Evolutionary conservation across 2,113 vertebrate genomes (phyloP), one percentile per base, ranked within the genome.

Genomic region (Scortum barcoo): DNA sequence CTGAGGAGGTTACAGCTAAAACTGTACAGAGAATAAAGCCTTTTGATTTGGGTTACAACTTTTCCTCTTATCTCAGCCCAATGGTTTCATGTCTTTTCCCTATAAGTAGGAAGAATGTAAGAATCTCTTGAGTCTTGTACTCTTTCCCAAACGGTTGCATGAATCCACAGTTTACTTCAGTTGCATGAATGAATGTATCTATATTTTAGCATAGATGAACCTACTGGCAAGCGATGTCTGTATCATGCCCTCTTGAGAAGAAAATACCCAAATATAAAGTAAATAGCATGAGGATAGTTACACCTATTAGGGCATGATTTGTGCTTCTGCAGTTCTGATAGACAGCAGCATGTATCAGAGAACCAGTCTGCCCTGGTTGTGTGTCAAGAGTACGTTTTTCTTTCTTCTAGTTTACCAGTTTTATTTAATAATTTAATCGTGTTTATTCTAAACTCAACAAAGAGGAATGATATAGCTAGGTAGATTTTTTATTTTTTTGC

Each of bases 341-440:
- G 17, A 70, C 56, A 30, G 28, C 57, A 60, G 57, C 38, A n/a
- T 72, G 54, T 58, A 30, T 58, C 65, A 67, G 28, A 57, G 72
- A 76, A 62, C 5, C 33, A 20, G 30, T 46, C 40, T 65, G 51
- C 74, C 46, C 81, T 57, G 33, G 16, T 58, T 28, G 38, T 24
- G 74, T 57, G 1, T 84, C 71, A 42, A 69, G 46, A 62, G 69
- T 62, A 68, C 2, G 17, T 33, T 76, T 11, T 44, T 63, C 7
- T 53, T 54, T 36, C 30, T 33, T 44, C 26, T 13, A 19, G 7
- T 17, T 16, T 33, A 24, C 14, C 38, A 50, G 17, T 33, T 7
- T 76, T 50, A 10, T 53, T 63, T 44, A 38, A 20, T 61, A 50
- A 68, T 76, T 83, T 38, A 46, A 57, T 77, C 17, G 5, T 38